Percentiles rank a stretch among this genome's conserved stretches.
phyloP scores from a whole-genome alignment of 2,888 invertebrate species.

The Mimumesa dahlbomi region DNA sequence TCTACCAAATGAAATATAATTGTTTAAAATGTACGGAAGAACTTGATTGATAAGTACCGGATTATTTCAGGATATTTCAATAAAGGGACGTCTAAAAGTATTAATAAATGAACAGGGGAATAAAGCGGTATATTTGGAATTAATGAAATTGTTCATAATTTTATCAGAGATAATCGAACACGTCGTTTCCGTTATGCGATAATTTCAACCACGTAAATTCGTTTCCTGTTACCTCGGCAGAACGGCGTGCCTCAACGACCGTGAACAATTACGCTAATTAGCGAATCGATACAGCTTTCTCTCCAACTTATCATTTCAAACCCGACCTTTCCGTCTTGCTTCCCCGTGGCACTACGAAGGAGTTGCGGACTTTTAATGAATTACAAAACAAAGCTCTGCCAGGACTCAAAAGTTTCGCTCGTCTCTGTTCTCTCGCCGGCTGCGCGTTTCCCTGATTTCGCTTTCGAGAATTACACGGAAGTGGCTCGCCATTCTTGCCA shows the following conservation, averaged over 20 bases:
- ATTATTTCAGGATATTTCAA: too few species aligned
- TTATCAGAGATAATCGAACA: too few species aligned
- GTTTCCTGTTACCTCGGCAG: conserved; percentile 11
- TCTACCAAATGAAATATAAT: too few species aligned
- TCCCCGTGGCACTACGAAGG: neutral
- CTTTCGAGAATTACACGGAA: conserved; percentile 31
- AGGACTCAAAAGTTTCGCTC: conserved; percentile 31
- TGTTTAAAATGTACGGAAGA: too few species aligned
- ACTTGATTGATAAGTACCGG: too few species aligned
- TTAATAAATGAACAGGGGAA: too few species aligned
- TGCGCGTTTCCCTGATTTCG: conserved; percentile 15
- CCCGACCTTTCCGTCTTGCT: neutral
- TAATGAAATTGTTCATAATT: too few species aligned
- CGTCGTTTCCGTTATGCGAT: conserved; percentile 11
- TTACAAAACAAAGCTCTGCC: conserved; percentile 47
- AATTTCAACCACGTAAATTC: conserved; percentile 17
- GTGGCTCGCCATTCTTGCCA: conserved; percentile 31
- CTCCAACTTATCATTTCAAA: conserved; percentile 26
- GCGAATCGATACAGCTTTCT: conserved; percentile 1
- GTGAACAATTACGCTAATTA: conserved; percentile 22
- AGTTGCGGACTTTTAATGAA: conserved; percentile 43
- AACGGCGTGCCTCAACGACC: conserved; percentile 1
- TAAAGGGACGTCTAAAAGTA: too few species aligned
- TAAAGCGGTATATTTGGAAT: too few species aligned
- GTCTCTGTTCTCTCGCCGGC: conserved; percentile 1